Conservation (phyloP, 2,888 invertebrate genomes). For the Nomada fucata region DNA sequence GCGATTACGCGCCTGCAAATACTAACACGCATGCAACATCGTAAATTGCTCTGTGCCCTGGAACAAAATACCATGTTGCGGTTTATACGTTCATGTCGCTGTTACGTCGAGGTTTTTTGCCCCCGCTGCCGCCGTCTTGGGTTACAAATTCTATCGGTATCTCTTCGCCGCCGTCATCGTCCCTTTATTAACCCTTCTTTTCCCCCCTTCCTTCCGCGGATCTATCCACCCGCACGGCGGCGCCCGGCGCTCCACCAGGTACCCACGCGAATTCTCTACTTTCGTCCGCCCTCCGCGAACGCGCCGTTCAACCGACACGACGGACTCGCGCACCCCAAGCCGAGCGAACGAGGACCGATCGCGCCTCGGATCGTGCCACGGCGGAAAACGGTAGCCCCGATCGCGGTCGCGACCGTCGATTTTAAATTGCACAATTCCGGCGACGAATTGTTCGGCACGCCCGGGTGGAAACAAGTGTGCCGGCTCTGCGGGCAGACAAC, state of each 20-base stretch:
- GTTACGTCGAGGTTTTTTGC: constrained; percentile 31
- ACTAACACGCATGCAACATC: constrained; percentile 41
- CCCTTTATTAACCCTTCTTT: neutral
- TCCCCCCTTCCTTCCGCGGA: neutral
- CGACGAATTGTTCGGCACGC: neutral
- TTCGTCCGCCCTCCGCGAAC: neutral
- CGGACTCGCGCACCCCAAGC: too few relatives aligned
- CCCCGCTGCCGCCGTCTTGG: constrained; percentile 43
- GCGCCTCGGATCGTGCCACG: neutral
- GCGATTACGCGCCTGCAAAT: constrained; percentile 33
- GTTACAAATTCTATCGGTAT: constrained; percentile 57
- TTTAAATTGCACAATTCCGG: neutral
- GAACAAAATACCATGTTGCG: constrained; percentile 54
- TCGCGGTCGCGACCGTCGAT: too few relatives aligned
- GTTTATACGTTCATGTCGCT: constrained; percentile 40
- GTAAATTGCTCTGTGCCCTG: constrained; percentile 54
- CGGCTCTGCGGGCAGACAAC: constrained; percentile 12
- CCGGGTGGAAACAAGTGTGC: neutral
- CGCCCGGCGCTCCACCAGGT: neutral
- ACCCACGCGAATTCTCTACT: neutral
- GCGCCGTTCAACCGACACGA: neutral
- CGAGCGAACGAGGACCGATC: neutral
- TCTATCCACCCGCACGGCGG: neutral
- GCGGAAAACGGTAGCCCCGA: too few relatives aligned
- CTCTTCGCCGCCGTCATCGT: neutral